Conservation (phyloP, 2,113 vertebrate genomes). For the Podilymbus podiceps region DNA sequence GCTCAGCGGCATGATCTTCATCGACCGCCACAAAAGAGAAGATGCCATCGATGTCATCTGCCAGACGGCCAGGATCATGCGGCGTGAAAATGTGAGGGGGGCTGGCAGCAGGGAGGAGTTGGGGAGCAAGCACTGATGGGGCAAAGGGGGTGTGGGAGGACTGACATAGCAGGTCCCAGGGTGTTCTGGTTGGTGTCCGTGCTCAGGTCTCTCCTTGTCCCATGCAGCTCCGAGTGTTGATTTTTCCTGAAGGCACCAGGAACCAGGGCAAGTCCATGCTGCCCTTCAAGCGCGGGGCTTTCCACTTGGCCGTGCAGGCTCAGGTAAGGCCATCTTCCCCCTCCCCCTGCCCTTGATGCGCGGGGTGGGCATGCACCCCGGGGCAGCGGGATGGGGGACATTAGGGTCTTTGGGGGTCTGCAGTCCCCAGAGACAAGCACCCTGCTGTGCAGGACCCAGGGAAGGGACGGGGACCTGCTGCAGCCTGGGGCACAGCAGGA, state of each 20-base stretch:
- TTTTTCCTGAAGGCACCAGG: conserved; percentile 81
- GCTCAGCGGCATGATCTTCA: conserved; percentile 79
- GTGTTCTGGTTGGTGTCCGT: rapidly evolving
- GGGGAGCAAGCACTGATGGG: rapidly evolving
- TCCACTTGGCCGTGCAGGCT: conserved; percentile 80
- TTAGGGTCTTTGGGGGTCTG: neutral
- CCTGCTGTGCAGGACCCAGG: neutral
- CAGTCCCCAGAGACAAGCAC: neutral
- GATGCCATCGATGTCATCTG: conserved; percentile 75
- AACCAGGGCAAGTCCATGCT: conserved; percentile 75
- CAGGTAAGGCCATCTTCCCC: conserved; percentile 59
- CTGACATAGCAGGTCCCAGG: neutral
- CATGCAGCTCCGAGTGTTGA: conserved; percentile 72
- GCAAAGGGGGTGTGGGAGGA: rapidly evolving
- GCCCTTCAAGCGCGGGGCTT: conserved; percentile 81
- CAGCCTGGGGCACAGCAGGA: neutral
- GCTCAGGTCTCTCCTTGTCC: neutral
- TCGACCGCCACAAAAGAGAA: conserved; percentile 72
- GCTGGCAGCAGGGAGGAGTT: neutral
- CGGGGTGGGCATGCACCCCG: rapidly evolving
- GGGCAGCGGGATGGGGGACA: neutral
- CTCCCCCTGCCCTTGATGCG: neutral
- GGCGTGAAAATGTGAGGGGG: conserved; percentile 70
- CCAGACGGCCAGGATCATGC: conserved; percentile 66
- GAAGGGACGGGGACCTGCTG: neutral